Evolutionary conservation across 2,797 vertebrate species (phyloP), one percentile per base, ranked within the genome.

Genomic region (Pangasius mekongensis): DNA sequence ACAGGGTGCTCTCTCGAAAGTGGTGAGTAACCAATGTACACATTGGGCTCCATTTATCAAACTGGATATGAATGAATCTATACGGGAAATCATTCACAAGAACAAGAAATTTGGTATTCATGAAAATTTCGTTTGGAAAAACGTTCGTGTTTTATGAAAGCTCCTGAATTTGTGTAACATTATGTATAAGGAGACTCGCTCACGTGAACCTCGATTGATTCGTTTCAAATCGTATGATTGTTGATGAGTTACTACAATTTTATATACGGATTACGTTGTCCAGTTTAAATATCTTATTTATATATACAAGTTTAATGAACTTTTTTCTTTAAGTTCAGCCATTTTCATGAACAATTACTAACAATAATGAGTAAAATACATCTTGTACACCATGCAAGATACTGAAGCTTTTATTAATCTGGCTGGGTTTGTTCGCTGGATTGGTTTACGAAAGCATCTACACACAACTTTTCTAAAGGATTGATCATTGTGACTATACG

Each of bases 1-100:
- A 91, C 97, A 97, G 84, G 96, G 96, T 86, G 98, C 98, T 73
- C 93, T 99, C 33, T 95, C 97, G 82, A 96, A 95, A 87, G 85
- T 97, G 97, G 98, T 99, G 94, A 92, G 95, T 94, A 16, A 36
- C 36, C 33, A 69, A 6, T 16, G 18, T 4, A 24, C 13, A 39
- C 20, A 5, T 7, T 27, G 56, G 33, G 56, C 36, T 14, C 54
- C 6, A 18, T n/a, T 54, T 54, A 20, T 52, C 24, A 76, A 24
- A 24, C 10, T 3, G 27, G 27, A 30, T 52, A 8, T 77, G 74
- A 10, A 52, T 14, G 2, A 77, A 54, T 77, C 49, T 3, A 54
- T 18, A 18, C 3, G 0, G 24, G 13, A 18, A 76, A n/a, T 49
- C 43, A 36, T 13, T 13, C 36, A 39, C 0, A 33, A 11, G 18